Evolutionary conservation across 2,888 invertebrate species (phyloP).

Genomic region (Oscheius sp.): DNA sequence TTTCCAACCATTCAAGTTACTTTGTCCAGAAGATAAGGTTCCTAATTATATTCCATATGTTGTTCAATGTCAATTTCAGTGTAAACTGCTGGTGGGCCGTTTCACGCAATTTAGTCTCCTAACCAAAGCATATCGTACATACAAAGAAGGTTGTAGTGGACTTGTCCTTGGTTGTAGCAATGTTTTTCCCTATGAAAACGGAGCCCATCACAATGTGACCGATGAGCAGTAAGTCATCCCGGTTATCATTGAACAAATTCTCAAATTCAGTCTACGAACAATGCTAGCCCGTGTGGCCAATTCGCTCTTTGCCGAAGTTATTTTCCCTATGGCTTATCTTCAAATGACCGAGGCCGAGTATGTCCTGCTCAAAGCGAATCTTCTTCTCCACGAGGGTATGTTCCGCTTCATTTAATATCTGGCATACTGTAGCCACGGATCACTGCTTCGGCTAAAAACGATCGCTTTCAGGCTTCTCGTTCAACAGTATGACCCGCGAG

Average conservation of each 20-base stretch:
- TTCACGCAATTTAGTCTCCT: conserved; percentile 46
- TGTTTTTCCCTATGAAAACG: conserved; percentile 49
- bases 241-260: background rate
- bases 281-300: conserved; percentile 21
- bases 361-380: conserved; percentile 48
- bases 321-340: conserved; percentile 47
- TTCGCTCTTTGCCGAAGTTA: conserved; percentile 42
- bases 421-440: no score
- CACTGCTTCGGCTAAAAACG: background rate
- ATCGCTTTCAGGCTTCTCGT: conserved; percentile 19
- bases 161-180: conserved; percentile 50
- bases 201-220: conserved; percentile 38
- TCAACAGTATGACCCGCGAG: conserved; percentile 21
- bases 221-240: conserved; percentile 33
- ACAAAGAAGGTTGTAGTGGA: conserved; percentile 47
- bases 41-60: background rate
- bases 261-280: conserved; percentile 17
- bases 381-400: conserved; percentile 50
- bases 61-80: conserved; percentile 13
- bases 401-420: background rate
- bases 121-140: conserved; percentile 47
- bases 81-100: conserved; percentile 48
- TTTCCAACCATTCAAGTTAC: conserved; percentile 46
- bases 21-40: conserved; percentile 40
- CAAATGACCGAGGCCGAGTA: conserved; percentile 46